phyloP scores from a whole-genome alignment of 2,797 vertebrate species.

The Odontamblyopus lacepedii region DNA sequence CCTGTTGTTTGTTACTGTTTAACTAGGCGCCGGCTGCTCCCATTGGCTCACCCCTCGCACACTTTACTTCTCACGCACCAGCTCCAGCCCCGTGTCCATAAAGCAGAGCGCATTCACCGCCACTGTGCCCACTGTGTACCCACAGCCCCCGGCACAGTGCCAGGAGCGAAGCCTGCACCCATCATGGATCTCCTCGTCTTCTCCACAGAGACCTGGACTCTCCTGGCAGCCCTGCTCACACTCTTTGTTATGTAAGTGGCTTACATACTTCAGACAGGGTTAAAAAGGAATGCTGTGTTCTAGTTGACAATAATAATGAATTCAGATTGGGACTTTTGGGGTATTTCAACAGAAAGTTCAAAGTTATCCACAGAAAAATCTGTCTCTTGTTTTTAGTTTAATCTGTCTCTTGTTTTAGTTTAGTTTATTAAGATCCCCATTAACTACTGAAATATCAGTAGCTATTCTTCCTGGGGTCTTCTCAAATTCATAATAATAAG shows the following conservation, averaged over 20 bases:
- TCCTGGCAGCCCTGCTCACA: slow-evolving; percentile 62
- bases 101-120: background rate
- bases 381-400: too few relatives aligned
- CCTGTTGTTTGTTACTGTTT: slow-evolving; percentile 22
- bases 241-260: slow-evolving; percentile 57
- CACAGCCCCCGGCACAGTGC: background rate
- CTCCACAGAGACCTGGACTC: slow-evolving; percentile 72
- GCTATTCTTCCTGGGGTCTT: too few relatives aligned
- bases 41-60: slow-evolving; percentile 44
- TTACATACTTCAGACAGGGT: too few relatives aligned
- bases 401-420: too few relatives aligned
- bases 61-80: slow-evolving; percentile 7
- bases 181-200: slow-evolving; percentile 55
- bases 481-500: too few relatives aligned
- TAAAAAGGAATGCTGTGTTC: too few relatives aligned
- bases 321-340: too few relatives aligned
- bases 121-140: background rate
- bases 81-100: slow-evolving; percentile 6
- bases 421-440: too few relatives aligned
- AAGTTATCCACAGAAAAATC: too few relatives aligned
- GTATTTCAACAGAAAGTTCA: too few relatives aligned
- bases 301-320: too few relatives aligned
- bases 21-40: background rate
- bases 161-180: background rate
- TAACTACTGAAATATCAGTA: too few relatives aligned